Evolutionary conservation across 2,888 invertebrate species (phyloP).

Genomic region (Oeneis ivallda): DNA sequence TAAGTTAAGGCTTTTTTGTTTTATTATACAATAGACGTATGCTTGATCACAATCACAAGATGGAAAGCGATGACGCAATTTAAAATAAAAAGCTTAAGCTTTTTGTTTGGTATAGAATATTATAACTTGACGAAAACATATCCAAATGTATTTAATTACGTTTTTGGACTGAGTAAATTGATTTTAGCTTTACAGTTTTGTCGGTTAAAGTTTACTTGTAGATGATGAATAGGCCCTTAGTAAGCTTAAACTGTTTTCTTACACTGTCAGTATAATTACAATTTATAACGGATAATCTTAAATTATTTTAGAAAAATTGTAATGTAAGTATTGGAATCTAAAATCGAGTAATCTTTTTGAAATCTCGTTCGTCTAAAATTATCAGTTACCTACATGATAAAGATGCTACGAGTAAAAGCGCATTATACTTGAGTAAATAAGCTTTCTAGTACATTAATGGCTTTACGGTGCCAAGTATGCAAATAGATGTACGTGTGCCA

Average conservation of each 20-base stretch:
- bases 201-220: no score
- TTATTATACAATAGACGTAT: not conserved
- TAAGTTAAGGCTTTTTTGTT: not conserved
- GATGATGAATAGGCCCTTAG: not conserved
- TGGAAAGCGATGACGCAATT: slow-evolving; percentile 9
- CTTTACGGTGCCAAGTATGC: slow-evolving; percentile 26
- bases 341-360: not conserved
- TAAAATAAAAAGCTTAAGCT: not conserved
- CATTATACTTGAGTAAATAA: slow-evolving; percentile 28
- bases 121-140: not conserved
- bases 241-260: no score
- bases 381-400: slow-evolving; percentile 18
- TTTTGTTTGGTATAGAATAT: not conserved
- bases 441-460: slow-evolving; percentile 26
- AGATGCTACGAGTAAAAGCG: slow-evolving; percentile 2
- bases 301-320: not conserved
- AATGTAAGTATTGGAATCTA: slow-evolving; percentile 2
- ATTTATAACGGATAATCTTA: not conserved
- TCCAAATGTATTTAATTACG: no score
- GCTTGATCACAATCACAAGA: slow-evolving; percentile 14
- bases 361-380: slow-evolving; percentile 13
- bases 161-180: not conserved
- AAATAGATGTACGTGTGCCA: slow-evolving; percentile 23
- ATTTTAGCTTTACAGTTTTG: no score
- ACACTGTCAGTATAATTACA: not conserved